phyloP scores from a whole-genome alignment of 2,797 vertebrate genomes.

The Sarcophilus harrisii region DNA sequence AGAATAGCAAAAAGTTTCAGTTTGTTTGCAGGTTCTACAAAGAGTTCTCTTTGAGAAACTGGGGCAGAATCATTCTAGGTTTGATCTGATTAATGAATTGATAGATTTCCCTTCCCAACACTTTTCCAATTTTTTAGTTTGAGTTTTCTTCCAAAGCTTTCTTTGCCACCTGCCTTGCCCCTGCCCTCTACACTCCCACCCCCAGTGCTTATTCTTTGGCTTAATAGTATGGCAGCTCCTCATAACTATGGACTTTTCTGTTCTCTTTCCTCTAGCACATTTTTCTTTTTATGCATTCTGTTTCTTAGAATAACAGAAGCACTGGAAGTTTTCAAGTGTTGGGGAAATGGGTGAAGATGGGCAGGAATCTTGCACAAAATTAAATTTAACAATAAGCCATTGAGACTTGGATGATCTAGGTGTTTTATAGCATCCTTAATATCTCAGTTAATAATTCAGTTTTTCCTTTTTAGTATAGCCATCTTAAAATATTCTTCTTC shows the following conservation, averaged over 20 bases:
- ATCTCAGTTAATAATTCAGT: constrained; percentile 14
- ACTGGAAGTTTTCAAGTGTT: constrained; percentile 9
- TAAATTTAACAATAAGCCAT: constrained; percentile 48
- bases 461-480: constrained; percentile 7
- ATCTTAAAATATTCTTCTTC: constrained; percentile 13
- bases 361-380: background rate
- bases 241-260: constrained; percentile 24
- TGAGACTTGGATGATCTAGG: constrained; percentile 4
- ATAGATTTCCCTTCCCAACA: constrained; percentile 25
- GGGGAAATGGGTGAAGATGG: background rate
- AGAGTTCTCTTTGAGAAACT: constrained; percentile 32
- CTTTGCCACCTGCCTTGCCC: background rate
- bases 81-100: constrained; percentile 26
- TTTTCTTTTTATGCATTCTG: constrained; percentile 6
- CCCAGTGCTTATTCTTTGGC: background rate
- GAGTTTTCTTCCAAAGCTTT: constrained; percentile 25
- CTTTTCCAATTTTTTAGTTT: constrained; percentile 17
- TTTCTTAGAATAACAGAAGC: constrained; percentile 38
- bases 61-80: constrained; percentile 32
- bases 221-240: constrained; percentile 56
- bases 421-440: background rate
- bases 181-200: background rate
- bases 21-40: background rate
- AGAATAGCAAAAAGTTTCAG: constrained; percentile 27
- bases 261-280: constrained; percentile 29